Evolutionary conservation across 2,888 invertebrate species (phyloP).

Genomic region (Phortica okadai): DNA sequence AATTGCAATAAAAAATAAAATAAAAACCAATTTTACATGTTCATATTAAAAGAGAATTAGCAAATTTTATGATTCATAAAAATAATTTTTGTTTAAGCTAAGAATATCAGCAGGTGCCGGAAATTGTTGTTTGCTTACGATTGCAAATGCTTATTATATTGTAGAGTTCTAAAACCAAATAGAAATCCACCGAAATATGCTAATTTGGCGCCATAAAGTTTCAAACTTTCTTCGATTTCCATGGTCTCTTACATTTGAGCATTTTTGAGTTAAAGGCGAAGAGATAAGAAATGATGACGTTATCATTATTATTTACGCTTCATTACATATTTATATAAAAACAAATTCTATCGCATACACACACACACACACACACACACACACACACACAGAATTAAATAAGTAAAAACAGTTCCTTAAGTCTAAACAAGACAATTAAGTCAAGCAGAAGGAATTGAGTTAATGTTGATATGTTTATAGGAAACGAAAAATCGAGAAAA

Average conservation of each 20-base stretch:
- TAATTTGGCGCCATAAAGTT: not conserved
- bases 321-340: slow-evolving; percentile 55
- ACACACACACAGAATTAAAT: slow-evolving; percentile 63
- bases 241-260: not conserved
- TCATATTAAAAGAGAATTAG: too few relatives aligned
- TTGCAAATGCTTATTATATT: too few relatives aligned
- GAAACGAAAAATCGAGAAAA: too few relatives aligned
- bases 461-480: not conserved
- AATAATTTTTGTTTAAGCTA: too few relatives aligned
- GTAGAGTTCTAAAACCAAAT: too few relatives aligned
- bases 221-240: not conserved
- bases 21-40: slow-evolving; percentile 31
- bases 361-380: slow-evolving; percentile 57
- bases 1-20: slow-evolving; percentile 18
- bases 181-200: not conserved
- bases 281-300: slow-evolving; percentile 52
- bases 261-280: not conserved
- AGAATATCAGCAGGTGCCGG: too few relatives aligned
- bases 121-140: too few relatives aligned
- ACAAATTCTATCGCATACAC: slow-evolving; percentile 42
- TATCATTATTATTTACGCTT: slow-evolving; percentile 70
- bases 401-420: not conserved
- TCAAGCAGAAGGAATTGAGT: not conserved
- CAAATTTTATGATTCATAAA: too few relatives aligned
- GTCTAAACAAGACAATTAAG: slow-evolving; percentile 36